phyloP scores from a whole-genome alignment of 2,888 invertebrate species.

The Steinernema scapterisci region DNA sequence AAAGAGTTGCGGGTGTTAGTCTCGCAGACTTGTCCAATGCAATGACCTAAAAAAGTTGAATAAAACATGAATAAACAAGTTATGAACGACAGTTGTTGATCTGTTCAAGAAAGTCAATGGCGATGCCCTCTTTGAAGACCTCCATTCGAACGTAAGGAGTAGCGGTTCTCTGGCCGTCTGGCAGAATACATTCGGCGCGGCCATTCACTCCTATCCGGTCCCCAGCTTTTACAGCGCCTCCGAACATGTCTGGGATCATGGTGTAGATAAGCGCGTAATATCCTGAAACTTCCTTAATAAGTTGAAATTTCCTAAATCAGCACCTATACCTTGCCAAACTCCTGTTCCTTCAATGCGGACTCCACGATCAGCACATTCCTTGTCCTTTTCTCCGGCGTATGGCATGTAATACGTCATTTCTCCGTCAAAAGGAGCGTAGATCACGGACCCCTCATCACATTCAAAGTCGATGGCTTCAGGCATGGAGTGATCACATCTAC shows the following conservation, averaged over 20 bases:
- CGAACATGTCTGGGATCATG: constrained; percentile 56
- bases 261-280: constrained; percentile 63
- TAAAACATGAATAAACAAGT: neutral
- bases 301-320: no score
- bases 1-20: constrained; percentile 61
- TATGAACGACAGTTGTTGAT: constrained; percentile 58
- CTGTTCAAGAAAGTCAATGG: constrained; percentile 65
- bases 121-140: constrained; percentile 54
- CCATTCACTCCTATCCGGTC: constrained; percentile 45
- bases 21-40: constrained; percentile 67
- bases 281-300: constrained; percentile 38
- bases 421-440: constrained; percentile 62
- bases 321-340: constrained; percentile 66
- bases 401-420: constrained; percentile 55
- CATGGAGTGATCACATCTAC: constrained; percentile 43
- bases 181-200: constrained; percentile 33
- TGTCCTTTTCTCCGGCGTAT: constrained; percentile 47
- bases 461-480: constrained; percentile 46
- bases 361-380: constrained; percentile 63
- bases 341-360: constrained; percentile 65
- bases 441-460: constrained; percentile 41
- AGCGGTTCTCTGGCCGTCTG: neutral
- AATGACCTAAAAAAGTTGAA: constrained; percentile 58
- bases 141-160: constrained; percentile 45
- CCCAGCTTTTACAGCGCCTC: constrained; percentile 59